phyloP scores from a whole-genome alignment of 2,888 invertebrate genomes.

The Macaria notata region DNA sequence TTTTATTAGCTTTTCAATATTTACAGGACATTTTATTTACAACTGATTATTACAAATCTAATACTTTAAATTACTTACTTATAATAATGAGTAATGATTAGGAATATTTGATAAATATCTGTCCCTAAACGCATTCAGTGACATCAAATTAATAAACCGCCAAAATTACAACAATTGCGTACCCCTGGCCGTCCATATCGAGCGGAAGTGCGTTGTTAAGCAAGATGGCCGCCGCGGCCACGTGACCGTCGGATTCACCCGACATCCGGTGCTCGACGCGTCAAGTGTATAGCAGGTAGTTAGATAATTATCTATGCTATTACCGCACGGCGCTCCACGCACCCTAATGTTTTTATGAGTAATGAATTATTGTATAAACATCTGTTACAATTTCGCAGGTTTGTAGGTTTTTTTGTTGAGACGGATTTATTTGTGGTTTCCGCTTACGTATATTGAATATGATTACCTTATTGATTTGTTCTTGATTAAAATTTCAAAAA shows the following conservation, averaged over 20 bases:
- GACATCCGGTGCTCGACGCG: slow-evolving; percentile 73
- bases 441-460: neutral
- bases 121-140: too few species aligned
- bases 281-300: slow-evolving; percentile 76
- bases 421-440: slow-evolving; percentile 4
- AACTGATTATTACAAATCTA: too few species aligned
- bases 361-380: slow-evolving; percentile 55
- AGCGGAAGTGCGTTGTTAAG: slow-evolving; percentile 75
- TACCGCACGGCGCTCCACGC: slow-evolving; percentile 33
- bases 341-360: slow-evolving; percentile 57
- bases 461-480: neutral
- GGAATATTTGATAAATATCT: too few species aligned
- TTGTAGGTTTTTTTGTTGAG: slow-evolving; percentile 9
- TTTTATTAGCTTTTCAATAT: too few species aligned
- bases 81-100: too few species aligned
- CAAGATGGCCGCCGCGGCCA: slow-evolving; percentile 75
- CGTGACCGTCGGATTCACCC: slow-evolving; percentile 78
- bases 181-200: slow-evolving; percentile 55
- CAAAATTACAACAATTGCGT: slow-evolving; percentile 41
- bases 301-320: slow-evolving; percentile 68
- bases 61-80: too few species aligned
- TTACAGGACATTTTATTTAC: too few species aligned
- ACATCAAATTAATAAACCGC: too few species aligned
- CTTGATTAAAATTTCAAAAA: too few species aligned
- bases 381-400: slow-evolving; percentile 65